Evolutionary conservation across 1,140 invertebrate species (phyloP).

Genomic region (Meloidogyne chitwoodi): DNA sequence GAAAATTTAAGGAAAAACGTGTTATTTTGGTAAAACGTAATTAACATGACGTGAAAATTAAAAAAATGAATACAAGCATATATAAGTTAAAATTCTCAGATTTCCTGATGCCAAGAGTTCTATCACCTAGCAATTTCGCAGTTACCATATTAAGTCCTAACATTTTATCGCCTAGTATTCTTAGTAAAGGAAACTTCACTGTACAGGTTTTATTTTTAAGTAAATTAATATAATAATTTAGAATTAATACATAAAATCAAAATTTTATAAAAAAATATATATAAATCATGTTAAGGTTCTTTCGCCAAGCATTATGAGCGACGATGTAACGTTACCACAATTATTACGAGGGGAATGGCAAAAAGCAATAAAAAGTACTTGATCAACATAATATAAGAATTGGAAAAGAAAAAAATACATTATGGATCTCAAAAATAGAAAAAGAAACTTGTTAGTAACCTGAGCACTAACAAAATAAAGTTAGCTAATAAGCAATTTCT

Average conservation of each 20-base stretch:
- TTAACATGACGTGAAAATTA: too few relatives aligned
- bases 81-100: constrained; percentile 4
- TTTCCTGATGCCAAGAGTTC: constrained; percentile 17
- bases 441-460: too few relatives aligned
- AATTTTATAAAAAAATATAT: background rate
- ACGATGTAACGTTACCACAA: constrained; percentile 2
- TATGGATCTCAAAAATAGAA: too few relatives aligned
- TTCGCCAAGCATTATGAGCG: constrained; percentile 24
- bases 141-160: constrained; percentile 30
- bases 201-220: constrained; percentile 24
- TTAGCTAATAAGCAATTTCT: too few relatives aligned
- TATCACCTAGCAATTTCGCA: constrained; percentile 24
- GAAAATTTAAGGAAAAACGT: too few relatives aligned
- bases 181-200: constrained; percentile 39
- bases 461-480: too few relatives aligned
- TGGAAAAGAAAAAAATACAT: too few relatives aligned
- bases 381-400: too few relatives aligned
- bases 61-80: too few relatives aligned
- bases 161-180: constrained; percentile 27
- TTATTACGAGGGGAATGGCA: constrained; percentile 9
- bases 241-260: background rate
- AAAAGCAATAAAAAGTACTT: too few relatives aligned
- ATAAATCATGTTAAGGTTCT: constrained; percentile 9
- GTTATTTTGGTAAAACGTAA: too few relatives aligned
- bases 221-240: background rate